Percentiles rank a stretch among this genome's conserved stretches.
These are phyloP conservation scores for Anneissia japonica DNA, from an alignment of 35 echinoderm and acorn worm genomes.

Conservation along the genomic window DNA sequence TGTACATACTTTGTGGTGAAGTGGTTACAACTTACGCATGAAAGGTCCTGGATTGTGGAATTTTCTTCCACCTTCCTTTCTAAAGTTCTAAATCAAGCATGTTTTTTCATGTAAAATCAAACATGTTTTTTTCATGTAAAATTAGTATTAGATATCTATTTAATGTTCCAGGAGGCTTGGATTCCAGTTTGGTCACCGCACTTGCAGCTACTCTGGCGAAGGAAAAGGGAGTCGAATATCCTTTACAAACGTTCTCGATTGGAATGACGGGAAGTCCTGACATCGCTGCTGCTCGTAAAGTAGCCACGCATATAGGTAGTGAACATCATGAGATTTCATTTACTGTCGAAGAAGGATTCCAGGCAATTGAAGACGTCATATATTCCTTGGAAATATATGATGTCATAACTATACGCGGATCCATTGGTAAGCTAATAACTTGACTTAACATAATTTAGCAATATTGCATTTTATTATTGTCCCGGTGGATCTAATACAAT, in stretches of 20 bases:
- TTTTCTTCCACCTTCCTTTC: neutral
- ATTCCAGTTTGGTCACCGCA: slow-evolving; percentile 67
- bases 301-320: slow-evolving; percentile 65
- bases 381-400: slow-evolving; percentile 76
- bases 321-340: slow-evolving; percentile 88
- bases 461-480: too few relatives aligned
- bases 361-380: slow-evolving; percentile 74
- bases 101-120: too few relatives aligned
- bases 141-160: too few relatives aligned
- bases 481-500: too few relatives aligned
- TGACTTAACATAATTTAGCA: too few relatives aligned
- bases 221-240: slow-evolving; percentile 43
- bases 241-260: slow-evolving; percentile 74
- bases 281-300: slow-evolving; percentile 67
- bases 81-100: too few relatives aligned
- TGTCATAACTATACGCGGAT: slow-evolving; percentile 56
- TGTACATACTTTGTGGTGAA: too few relatives aligned
- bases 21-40: too few relatives aligned
- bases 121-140: too few relatives aligned
- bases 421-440: slow-evolving; percentile 48
- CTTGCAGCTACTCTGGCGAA: slow-evolving; percentile 25
- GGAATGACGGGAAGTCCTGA: slow-evolving; percentile 82
- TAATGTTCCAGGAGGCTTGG: slow-evolving; percentile 50
- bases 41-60: neutral
- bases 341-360: slow-evolving; percentile 67